Evolutionary conservation across 2,888 invertebrate genomes (phyloP).

Genomic region (Drosophila gaucha): DNA sequence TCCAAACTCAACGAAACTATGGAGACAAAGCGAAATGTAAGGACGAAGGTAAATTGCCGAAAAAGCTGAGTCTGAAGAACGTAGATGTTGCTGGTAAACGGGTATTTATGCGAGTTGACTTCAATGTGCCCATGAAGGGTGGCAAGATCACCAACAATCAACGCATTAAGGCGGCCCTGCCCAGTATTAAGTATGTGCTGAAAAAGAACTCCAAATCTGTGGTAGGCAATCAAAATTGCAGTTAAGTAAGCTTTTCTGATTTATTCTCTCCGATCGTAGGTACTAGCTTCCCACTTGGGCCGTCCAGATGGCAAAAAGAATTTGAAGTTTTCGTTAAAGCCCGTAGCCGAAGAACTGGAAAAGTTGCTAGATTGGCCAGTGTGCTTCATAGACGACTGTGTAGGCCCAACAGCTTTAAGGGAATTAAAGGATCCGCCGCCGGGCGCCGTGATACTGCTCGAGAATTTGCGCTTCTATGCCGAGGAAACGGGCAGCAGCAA

Average conservation of each 20-base stretch:
- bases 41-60: constrained; percentile 78
- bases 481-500: constrained; percentile 99
- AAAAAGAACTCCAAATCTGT: constrained; percentile 97
- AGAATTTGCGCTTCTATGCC: constrained; percentile 97
- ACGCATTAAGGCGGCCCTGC: constrained; percentile 97
- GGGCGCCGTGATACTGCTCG: constrained; percentile 95
- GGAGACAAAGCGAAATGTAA: background rate
- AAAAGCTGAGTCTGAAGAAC: constrained; percentile 95
- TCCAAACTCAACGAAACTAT: constrained; percentile 5
- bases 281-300: constrained; percentile 98
- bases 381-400: constrained; percentile 94
- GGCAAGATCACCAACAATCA: constrained; percentile 98
- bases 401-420: constrained; percentile 94
- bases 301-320: constrained; percentile 96
- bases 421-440: constrained; percentile 93
- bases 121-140: constrained; percentile 98
- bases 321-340: constrained; percentile 94
- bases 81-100: constrained; percentile 94
- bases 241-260: background rate
- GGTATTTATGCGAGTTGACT: constrained; percentile 99
- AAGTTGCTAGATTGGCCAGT: constrained; percentile 90
- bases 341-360: constrained; percentile 95
- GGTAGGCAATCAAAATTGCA: constrained; percentile 26
- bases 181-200: constrained; percentile 95
- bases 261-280: constrained; percentile 49